Conservation (phyloP, 2,888 invertebrate species). For the Nebria salina region DNA sequence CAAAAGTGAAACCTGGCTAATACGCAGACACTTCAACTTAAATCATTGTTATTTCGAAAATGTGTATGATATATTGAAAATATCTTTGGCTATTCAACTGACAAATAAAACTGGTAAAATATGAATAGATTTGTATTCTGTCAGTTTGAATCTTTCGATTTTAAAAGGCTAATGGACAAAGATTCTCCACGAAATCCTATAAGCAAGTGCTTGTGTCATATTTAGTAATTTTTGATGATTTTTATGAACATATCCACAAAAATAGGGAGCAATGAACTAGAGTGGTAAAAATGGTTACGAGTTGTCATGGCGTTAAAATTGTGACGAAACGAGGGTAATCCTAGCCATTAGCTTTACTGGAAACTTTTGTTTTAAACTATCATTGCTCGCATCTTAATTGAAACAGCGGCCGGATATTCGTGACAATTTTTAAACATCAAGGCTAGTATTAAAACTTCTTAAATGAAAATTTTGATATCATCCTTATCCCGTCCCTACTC, state of each 20-base stretch:
- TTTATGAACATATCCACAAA: too few relatives aligned
- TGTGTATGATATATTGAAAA: too few relatives aligned
- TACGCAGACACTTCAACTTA: too few relatives aligned
- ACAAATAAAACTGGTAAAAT: too few relatives aligned
- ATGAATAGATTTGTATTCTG: too few relatives aligned
- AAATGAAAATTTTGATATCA: slow-evolving; percentile 45
- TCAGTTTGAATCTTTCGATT: too few relatives aligned
- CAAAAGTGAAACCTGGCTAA: too few relatives aligned
- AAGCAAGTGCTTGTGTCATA: background rate
- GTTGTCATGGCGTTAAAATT: background rate
- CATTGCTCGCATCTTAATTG: slow-evolving; percentile 46
- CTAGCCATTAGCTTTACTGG: slow-evolving; percentile 3
- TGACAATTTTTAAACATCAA: slow-evolving; percentile 39
- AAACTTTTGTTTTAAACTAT: slow-evolving; percentile 46
- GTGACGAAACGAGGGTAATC: slow-evolving; percentile 4
- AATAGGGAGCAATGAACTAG: background rate
- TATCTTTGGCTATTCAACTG: too few relatives aligned
- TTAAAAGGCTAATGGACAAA: background rate
- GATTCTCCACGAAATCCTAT: background rate
- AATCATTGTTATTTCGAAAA: too few relatives aligned
- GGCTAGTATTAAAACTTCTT: slow-evolving; percentile 38
- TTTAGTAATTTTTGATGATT: background rate
- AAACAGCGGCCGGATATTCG: slow-evolving; percentile 41
- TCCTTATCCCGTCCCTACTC: slow-evolving; percentile 8
- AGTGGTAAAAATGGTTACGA: background rate